Evolutionary conservation across 1,140 invertebrate species (phyloP), one percentile per base, ranked within the genome.

Genomic region (Caenorhabditis brenneri): DNA sequence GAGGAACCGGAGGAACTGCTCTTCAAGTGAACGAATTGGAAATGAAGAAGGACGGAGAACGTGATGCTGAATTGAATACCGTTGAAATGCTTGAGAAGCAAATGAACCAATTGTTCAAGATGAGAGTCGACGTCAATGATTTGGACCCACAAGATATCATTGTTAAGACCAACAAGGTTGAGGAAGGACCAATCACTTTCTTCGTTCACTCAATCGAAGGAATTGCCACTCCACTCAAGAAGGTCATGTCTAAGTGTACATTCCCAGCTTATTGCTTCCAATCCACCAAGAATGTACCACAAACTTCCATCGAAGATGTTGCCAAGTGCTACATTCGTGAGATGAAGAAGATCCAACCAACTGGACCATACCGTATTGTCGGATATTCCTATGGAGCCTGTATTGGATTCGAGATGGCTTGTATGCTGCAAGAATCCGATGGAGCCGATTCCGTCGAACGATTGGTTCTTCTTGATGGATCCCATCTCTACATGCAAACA

Each of bases 331-430:
- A 97, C 91, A 92, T 97, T 5, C 91, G 94, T 91, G 92, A 94
- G 91, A 93, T 97, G 81, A 94, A 94, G 88, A 92, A 92, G 31
- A 91, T 95, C n/a, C 95, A 96, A 91, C 93, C 93, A 0, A 92
- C 93, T 82, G 95, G 95, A 81, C 95, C 96, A 0, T 97, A 96
- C 92, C 93, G 93, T 27, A 91, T 99, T 49, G 93, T 94, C 46
- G 97, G 96, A 3, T 99, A 99, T 91, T 98, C 97, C 0, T 98
- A 95, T 91, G 97, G 97, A 60, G 94, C 95, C 10, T 94, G 94
- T 82, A 94, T 98, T 12, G 96, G 95, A 5, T 95, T 97, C 90
- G 97, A 98, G 92, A 97, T 99, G 94, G 95, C 94, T 2, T 87
- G 94, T 12, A 94, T 95, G 88, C 91, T 98, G 31, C 95, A 98